Percentiles rank a stretch among this genome's conserved stretches.
These are phyloP conservation scores for Hetaerina titia DNA, from an alignment of 2,888 invertebrate species.

Conservation along the genomic window DNA sequence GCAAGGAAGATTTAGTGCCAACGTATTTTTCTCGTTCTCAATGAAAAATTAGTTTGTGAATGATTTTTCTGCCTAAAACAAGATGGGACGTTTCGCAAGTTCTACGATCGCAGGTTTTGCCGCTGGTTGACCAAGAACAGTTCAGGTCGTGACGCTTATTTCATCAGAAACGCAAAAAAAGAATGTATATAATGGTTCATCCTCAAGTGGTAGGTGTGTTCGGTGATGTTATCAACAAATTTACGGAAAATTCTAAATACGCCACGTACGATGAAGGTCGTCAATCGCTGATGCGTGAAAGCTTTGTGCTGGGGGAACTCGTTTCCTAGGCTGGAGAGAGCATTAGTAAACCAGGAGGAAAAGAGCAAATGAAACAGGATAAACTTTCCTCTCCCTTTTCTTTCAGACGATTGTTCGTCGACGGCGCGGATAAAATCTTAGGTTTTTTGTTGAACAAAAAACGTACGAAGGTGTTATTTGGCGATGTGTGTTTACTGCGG, in stretches of 20 bases:
- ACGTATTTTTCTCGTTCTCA: background rate
- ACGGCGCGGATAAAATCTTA: background rate
- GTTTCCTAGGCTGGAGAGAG: background rate
- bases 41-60: background rate
- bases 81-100: background rate
- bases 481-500: background rate
- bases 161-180: too few relatives aligned
- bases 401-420: background rate
- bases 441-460: background rate
- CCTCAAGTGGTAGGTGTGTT: too few relatives aligned
- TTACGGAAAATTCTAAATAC: background rate
- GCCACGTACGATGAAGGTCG: background rate
- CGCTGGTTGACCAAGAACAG: background rate
- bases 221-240: too few relatives aligned
- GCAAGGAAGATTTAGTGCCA: background rate
- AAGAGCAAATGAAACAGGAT: background rate
- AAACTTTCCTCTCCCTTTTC: background rate
- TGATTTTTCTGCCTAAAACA: background rate
- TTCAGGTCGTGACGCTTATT: background rate
- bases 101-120: background rate
- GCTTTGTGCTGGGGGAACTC: background rate
- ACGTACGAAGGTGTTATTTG: background rate
- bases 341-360: background rate
- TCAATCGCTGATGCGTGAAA: too few relatives aligned
- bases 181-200: too few relatives aligned